A percentile compares a stretch with the other conserved stretches of the same genome.
Evolutionary conservation across 1,140 invertebrate genomes (phyloP).

Genomic region (Neodiprion pinetum): DNA sequence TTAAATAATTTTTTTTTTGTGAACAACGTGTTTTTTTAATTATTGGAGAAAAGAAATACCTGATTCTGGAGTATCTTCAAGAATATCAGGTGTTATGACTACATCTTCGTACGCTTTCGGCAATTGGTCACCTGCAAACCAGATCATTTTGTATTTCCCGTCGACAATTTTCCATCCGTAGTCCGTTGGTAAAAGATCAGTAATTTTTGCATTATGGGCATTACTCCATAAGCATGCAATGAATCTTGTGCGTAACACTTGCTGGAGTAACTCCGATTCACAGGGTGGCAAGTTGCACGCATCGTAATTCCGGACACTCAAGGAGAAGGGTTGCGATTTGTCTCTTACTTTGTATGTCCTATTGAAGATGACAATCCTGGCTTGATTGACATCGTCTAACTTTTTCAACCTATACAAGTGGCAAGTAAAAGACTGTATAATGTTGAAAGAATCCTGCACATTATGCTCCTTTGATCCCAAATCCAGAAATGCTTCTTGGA

Average conservation of each 20-base stretch:
- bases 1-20: too few species aligned
- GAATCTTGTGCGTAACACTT: not conserved
- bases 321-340: not conserved
- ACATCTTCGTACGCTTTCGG: constrained; percentile 41
- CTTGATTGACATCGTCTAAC: not conserved
- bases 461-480: constrained; percentile 14
- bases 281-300: not conserved
- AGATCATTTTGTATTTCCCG: constrained; percentile 38
- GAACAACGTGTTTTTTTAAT: too few species aligned
- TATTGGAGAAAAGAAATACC: too few species aligned
- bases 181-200: not conserved
- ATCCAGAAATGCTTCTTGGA: constrained; percentile 11
- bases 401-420: not conserved
- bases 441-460: not conserved
- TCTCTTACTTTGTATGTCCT: not conserved
- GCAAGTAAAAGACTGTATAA: not conserved
- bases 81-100: too few species aligned
- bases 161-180: constrained; percentile 26
- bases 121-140: constrained; percentile 42
- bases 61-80: too few species aligned
- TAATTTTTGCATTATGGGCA: not conserved
- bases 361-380: not conserved
- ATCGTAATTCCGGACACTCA: not conserved
- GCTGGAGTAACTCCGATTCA: not conserved
- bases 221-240: not conserved